Percentiles rank a stretch among this genome's conserved stretches.
These are phyloP conservation scores for Campoletis raptor DNA, from an alignment of 2,888 invertebrate genomes.

Conservation along the genomic window DNA sequence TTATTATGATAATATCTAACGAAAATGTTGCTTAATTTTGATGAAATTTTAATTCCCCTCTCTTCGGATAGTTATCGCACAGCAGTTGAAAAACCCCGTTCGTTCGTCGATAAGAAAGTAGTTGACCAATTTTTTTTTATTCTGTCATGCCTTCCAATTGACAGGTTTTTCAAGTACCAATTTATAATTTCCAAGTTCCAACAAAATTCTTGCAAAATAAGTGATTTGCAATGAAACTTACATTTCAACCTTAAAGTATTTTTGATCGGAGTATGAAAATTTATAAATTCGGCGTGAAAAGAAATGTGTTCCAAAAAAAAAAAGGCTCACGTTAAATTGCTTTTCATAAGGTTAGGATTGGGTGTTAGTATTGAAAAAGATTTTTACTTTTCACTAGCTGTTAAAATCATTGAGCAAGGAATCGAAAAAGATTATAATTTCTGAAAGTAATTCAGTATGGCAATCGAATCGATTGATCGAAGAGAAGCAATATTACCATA, in stretches of 20 bases:
- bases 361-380: background rate
- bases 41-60: background rate
- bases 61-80: background rate
- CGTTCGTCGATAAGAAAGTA: background rate
- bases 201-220: background rate
- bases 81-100: background rate
- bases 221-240: background rate
- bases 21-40: slow-evolving; percentile 1
- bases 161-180: background rate
- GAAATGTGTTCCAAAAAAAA: background rate
- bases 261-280: background rate
- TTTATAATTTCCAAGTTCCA: background rate
- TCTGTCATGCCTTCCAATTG: background rate
- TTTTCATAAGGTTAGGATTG: background rate
- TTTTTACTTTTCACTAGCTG: background rate
- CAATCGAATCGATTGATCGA: background rate
- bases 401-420: background rate
- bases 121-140: background rate
- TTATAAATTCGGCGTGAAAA: background rate
- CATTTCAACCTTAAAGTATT: background rate
- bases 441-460: background rate
- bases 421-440: background rate
- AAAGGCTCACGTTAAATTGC: background rate
- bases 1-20: slow-evolving; percentile 3
- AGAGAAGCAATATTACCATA: background rate